phyloP scores from a whole-genome alignment of 2,113 vertebrate species.

The Entomyzon cyanotis region DNA sequence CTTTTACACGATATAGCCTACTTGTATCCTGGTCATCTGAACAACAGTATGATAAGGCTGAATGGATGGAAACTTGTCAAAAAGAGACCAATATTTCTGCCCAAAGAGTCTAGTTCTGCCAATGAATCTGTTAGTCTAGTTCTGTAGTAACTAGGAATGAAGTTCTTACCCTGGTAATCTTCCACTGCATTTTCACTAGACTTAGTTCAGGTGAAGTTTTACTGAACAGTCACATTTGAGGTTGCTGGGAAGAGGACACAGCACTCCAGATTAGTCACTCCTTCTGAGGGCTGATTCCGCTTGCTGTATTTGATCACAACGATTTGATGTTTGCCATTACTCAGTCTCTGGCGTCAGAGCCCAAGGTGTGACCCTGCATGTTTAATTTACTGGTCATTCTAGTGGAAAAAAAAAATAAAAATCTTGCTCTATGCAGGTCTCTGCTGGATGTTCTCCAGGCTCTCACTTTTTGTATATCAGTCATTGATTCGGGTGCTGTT shows the following conservation, averaged over 20 bases:
- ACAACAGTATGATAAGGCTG: neutral
- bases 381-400: neutral
- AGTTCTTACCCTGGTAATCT: neutral
- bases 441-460: neutral
- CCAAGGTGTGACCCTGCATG: conserved; percentile 12
- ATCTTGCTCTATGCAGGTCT: neutral
- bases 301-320: neutral
- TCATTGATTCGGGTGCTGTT: neutral
- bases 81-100: neutral
- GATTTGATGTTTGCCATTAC: neutral
- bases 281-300: neutral
- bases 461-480: neutral
- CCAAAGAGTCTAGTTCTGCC: neutral
- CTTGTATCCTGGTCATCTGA: neutral
- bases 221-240: neutral
- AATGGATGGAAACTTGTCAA: neutral
- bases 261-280: conserved; percentile 13
- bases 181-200: neutral
- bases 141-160: neutral
- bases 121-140: neutral
- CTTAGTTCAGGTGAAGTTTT: neutral
- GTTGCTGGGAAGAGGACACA: neutral
- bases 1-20: neutral
- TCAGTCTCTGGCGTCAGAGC: conserved; percentile 13
- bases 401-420: neutral